Percentiles rank a stretch among this genome's conserved stretches.
Conservation (phyloP, 2,113 vertebrate species). For the Varanus salvator region DNA sequence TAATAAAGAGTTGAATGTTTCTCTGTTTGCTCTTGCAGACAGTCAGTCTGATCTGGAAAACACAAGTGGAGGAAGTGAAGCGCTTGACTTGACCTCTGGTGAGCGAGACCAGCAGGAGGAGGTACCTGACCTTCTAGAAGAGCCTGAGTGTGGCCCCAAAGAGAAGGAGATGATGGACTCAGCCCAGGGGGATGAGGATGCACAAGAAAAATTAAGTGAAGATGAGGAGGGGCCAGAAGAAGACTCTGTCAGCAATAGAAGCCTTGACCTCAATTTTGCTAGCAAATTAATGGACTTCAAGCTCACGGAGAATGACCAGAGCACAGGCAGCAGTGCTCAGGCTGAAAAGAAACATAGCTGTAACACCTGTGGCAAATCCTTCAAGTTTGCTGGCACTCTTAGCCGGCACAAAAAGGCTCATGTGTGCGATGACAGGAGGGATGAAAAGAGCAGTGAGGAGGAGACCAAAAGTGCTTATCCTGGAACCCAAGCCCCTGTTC, state of each 20-base stretch:
- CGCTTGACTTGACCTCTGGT: slow-evolving; percentile 77
- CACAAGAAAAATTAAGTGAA: slow-evolving; percentile 61
- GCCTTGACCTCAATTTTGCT: slow-evolving; percentile 94
- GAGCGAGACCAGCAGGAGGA: slow-evolving; percentile 65
- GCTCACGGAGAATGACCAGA: slow-evolving; percentile 78
- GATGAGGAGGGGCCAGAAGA: slow-evolving; percentile 78
- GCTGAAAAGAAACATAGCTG: slow-evolving; percentile 88
- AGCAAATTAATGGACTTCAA: slow-evolving; percentile 96
- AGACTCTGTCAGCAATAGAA: slow-evolving; percentile 93
- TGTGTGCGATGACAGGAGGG: slow-evolving; percentile 74
- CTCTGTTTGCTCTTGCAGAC: slow-evolving; percentile 81
- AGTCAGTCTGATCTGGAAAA: slow-evolving; percentile 86
- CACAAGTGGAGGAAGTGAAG: slow-evolving; percentile 67
- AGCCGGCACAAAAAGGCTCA: slow-evolving; percentile 92
- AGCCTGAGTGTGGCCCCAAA: slow-evolving; percentile 30
- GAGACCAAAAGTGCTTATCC: slow-evolving; percentile 54
- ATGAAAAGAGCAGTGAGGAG: slow-evolving; percentile 68
- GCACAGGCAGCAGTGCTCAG: slow-evolving; percentile 61
- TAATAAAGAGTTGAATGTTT: slow-evolving; percentile 32
- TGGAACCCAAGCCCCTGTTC: slow-evolving; percentile 52
- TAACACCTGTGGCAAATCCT: slow-evolving; percentile 88
- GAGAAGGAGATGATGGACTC: slow-evolving; percentile 56
- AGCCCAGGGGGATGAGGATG: slow-evolving; percentile 57
- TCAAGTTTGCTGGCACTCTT: slow-evolving; percentile 92
- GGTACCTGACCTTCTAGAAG: slow-evolving; percentile 57